These are phyloP conservation scores for Prionailurus viverrinus DNA, from an alignment of 2,113 vertebrate genomes.

Conservation along the genomic window DNA sequence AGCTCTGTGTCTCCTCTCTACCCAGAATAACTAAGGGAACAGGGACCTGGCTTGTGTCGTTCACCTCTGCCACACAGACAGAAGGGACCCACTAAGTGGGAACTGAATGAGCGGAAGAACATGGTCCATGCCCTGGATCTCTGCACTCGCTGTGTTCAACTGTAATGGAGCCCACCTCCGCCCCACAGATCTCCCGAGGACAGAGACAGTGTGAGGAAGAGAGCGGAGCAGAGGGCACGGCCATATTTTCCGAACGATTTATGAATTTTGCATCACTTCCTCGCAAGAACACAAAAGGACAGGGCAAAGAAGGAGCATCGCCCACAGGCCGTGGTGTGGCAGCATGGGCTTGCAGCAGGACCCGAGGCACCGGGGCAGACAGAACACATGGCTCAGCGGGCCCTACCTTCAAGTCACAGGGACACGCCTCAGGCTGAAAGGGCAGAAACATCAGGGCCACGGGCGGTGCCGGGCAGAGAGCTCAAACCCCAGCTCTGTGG, in stretches of 20 bases:
- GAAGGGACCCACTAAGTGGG: not conserved
- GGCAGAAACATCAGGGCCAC: not conserved
- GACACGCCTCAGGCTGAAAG: not conserved
- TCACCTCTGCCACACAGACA: not conserved
- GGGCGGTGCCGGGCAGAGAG: rapidly evolving
- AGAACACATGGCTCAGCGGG: not conserved
- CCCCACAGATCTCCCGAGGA: not conserved
- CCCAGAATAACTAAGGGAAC: not conserved
- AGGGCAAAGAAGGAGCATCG: not conserved
- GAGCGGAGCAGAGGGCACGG: not conserved
- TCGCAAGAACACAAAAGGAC: not conserved
- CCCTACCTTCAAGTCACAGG: not conserved
- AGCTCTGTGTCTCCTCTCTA: not conserved
- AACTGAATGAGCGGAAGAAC: rapidly evolving
- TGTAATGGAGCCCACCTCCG: not conserved
- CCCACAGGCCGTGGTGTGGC: not conserved
- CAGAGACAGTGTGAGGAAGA: not conserved
- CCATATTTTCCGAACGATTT: not conserved
- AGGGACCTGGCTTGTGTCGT: not conserved
- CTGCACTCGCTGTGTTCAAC: not conserved
- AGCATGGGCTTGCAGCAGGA: not conserved
- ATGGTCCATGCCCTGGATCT: rapidly evolving
- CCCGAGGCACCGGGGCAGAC: rapidly evolving
- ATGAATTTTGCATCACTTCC: no score
- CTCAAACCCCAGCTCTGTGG: not conserved